A percentile compares a stretch with the other conserved stretches of the same genome.
phyloP scores from a whole-genome alignment of 1,140 invertebrate species.

The Whitmania pigra region DNA sequence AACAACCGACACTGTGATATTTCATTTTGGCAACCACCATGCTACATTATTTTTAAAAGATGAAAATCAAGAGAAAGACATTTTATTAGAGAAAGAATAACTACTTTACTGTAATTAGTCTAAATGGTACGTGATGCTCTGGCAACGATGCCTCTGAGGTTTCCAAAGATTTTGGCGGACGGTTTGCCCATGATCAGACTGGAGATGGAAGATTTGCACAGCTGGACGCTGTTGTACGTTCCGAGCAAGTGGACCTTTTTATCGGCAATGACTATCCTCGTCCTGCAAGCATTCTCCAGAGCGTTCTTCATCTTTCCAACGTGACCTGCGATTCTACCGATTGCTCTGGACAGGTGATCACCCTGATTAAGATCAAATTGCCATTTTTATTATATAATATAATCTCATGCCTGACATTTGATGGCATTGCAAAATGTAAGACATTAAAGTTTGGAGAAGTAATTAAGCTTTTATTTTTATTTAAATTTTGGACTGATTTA shows the following conservation, averaged over 20 bases:
- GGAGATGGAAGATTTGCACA: conserved; percentile 88
- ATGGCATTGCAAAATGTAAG: too few species aligned
- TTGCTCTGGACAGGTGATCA: conserved; percentile 85
- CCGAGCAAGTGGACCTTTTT: conserved; percentile 91
- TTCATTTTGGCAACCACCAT: too few species aligned
- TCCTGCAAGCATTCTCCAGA: conserved; percentile 98
- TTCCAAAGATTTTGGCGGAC: conserved; percentile 89
- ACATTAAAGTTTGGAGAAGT: background rate
- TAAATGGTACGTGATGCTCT: conserved; percentile 48
- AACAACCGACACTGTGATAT: too few species aligned
- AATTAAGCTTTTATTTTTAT: too few species aligned
- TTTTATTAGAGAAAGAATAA: too few species aligned
- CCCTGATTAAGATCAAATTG: conserved; percentile 50
- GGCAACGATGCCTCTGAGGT: conserved; percentile 67
- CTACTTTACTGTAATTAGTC: too few species aligned
- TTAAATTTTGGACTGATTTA: too few species aligned
- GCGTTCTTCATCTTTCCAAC: conserved; percentile 93
- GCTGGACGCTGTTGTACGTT: conserved; percentile 89
- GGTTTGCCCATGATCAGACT: conserved; percentile 85
- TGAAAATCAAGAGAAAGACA: too few species aligned
- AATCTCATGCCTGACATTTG: too few species aligned
- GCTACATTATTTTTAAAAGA: too few species aligned
- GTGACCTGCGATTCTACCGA: conserved; percentile 91
- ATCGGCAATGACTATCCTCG: conserved; percentile 90
- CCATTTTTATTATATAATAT: too few species aligned